Evolutionary conservation across 2,888 invertebrate species (phyloP), one percentile per base, ranked within the genome.

Genomic region (Monopis laevigella): DNA sequence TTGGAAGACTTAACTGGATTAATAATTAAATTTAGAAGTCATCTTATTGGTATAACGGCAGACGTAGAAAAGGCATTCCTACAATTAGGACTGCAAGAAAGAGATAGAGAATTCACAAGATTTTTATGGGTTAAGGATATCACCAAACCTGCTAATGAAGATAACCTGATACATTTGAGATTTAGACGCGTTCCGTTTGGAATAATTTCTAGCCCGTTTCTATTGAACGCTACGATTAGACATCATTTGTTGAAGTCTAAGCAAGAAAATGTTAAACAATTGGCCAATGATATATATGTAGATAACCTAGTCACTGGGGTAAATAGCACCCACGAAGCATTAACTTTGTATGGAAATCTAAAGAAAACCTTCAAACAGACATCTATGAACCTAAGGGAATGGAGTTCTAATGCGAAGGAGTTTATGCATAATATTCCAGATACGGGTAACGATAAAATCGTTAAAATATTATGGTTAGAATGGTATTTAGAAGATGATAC

Each of bases 161-260:
- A 38, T 26, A 38, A 38, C 26, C 7, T 38, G 6, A 4, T 14
- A 4, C 12, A 13, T 14, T 26, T 11, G 5, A 24, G 38, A 38
- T 38, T 38, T n/a, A 24, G 38, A 12, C 3, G 38, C 7, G 38
- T 38, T 1, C 38, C 38, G 3, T 38, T 38, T 14, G 38, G 38
- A n/a, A 26, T 38, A 2, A 26, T 38, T 5, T 38, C 38, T 7
- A 38, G 38, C 26, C 38, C 38, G 11, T 38, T 38, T n/a, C 24
- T 38, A 8, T 14, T 38, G 7, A 38, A 18, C 11, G 38, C 38
- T 10, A 38, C 26, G 6, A 26, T 38, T 4, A 35, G 14, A 17
- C 14, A 35, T 35, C 16, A 35, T 8, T 14, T 35, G 14, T 14
- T 14, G 5, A 29, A 29, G 11, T 29, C 5, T 29, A 11, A 29